These are phyloP conservation scores for Cercopithecus mitis DNA, from an alignment of 2,797 vertebrate genomes.

Conservation along the genomic window DNA sequence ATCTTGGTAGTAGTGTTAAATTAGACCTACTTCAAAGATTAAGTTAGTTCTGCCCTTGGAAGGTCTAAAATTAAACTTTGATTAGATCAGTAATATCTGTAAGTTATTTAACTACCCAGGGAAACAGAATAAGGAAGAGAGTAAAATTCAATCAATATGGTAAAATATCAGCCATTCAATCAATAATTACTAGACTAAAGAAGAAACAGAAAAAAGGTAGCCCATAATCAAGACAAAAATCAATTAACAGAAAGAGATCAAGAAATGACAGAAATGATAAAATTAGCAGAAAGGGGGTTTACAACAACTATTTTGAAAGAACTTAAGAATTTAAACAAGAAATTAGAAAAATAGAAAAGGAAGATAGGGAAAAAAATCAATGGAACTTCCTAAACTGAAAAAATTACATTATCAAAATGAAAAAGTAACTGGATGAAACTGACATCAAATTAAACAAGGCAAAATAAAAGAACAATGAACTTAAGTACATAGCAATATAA, in stretches of 20 bases:
- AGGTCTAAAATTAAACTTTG: neutral
- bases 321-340: neutral
- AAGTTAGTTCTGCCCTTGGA: neutral
- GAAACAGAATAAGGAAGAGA: neutral
- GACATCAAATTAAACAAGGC: neutral
- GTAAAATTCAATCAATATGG: neutral
- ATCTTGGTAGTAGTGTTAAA: neutral
- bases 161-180: neutral
- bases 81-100: neutral
- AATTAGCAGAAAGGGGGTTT: neutral
- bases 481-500: neutral
- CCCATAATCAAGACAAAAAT: neutral
- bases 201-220: neutral
- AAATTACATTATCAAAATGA: neutral
- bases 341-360: neutral
- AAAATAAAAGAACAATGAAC: neutral
- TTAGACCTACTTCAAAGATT: neutral
- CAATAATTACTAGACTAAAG: neutral
- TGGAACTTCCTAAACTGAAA: neutral
- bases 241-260: neutral
- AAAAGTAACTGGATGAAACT: neutral
- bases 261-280: neutral
- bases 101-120: neutral
- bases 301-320: neutral
- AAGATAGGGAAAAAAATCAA: neutral